Percentiles rank a stretch among this genome's conserved stretches.
Conservation (phyloP, 92 coral and sea anemone species). For the Porites rus region DNA sequence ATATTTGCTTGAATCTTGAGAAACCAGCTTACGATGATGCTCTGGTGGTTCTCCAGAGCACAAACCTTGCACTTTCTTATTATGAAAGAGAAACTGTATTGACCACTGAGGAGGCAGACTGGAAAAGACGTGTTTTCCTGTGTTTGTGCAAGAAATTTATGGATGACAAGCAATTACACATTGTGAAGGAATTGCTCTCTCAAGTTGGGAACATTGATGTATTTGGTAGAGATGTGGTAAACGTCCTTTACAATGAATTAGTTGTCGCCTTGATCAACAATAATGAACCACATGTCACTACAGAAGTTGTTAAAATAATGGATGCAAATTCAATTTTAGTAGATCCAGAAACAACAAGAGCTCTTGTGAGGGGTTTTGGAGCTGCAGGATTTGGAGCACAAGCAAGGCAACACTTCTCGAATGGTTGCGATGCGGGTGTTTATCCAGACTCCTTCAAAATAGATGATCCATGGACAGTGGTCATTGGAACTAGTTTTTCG, state of each 20-base stretch:
- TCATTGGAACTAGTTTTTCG: constrained; percentile 65
- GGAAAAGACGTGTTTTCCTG: constrained; percentile 57
- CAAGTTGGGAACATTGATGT: constrained; percentile 70
- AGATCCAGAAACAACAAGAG: constrained; percentile 66
- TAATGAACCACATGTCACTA: constrained; percentile 59
- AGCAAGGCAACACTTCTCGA: constrained; percentile 67
- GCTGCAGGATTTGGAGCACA: constrained; percentile 52
- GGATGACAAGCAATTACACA: constrained; percentile 31
- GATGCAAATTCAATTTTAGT: constrained; percentile 59
- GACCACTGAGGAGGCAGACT: constrained; percentile 61
- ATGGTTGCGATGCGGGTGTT: constrained; percentile 69
- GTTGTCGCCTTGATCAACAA: constrained; percentile 58
- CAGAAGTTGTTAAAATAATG: constrained; percentile 60
- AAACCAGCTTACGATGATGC: constrained; percentile 78
- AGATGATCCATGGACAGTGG: constrained; percentile 68
- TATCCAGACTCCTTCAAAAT: constrained; percentile 58
- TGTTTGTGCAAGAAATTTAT: constrained; percentile 56
- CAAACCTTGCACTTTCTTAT: constrained; percentile 64
- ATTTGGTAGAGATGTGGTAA: constrained; percentile 53
- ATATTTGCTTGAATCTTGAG: constrained; percentile 72
- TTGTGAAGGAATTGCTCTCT: constrained; percentile 61
- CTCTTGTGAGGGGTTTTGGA: constrained; percentile 75
- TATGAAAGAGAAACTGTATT: constrained; percentile 22
- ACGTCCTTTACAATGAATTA: constrained; percentile 67
- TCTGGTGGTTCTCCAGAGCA: constrained; percentile 75